Conservation (phyloP, 2,797 vertebrate genomes). For the Peromyscus melanophrys region DNA sequence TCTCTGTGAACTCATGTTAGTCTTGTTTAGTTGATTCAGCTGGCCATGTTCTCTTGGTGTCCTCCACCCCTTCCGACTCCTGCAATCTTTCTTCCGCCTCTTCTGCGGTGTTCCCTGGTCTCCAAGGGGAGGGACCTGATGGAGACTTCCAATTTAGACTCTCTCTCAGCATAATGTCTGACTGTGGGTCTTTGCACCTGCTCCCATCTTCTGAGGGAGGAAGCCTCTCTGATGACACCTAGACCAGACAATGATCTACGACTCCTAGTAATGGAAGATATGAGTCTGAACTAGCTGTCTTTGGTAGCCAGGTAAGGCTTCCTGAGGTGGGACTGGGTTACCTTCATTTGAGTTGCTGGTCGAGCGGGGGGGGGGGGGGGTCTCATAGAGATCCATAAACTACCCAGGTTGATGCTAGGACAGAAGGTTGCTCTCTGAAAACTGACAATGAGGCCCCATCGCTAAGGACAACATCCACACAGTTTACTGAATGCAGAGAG, state of each 20-base stretch:
- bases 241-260: background rate
- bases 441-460: background rate
- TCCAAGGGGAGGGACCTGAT: background rate
- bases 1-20: background rate
- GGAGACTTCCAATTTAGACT: background rate
- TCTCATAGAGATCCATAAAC: background rate
- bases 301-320: background rate
- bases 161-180: background rate
- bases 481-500: background rate
- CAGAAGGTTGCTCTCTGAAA: background rate
- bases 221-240: background rate
- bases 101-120: background rate
- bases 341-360: background rate
- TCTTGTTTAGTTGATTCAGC: background rate
- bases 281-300: background rate
- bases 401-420: background rate
- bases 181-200: background rate
- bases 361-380: rapidly evolving
- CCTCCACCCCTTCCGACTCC: background rate
- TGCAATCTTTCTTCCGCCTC: background rate
- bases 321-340: background rate
- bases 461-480: background rate
- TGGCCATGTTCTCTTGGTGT: background rate
- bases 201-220: background rate
- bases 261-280: background rate